Base-by-base conservation (phyloP, 2,888 invertebrate species). In the Fragum fragum region DNA sequence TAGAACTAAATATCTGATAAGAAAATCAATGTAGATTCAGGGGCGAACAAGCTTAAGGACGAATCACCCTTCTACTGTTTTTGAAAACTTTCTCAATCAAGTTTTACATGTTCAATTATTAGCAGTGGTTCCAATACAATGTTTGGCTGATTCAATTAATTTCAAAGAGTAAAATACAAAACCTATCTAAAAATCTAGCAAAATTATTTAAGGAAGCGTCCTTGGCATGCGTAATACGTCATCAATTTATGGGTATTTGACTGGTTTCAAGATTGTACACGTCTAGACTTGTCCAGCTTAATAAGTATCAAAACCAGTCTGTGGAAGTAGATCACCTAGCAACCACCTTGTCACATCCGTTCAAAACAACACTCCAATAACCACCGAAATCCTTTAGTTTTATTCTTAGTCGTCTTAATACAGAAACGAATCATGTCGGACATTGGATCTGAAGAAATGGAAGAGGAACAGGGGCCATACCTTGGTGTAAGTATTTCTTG, bases 401-500 rank as follows among this genome's bases (percentile, higher is more conserved):
- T 72, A 59, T 73, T 42, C 39, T 59, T 26, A 42, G 1, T 14
- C 6, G 28, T 29, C 1, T 26, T 0, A 71, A 53, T 63, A 23
- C 59, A 68, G 57, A 23, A 21, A 5, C 7, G 11, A 57, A 73
- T 28, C 77, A 94, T 94, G 94, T 94, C 94, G 63, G 92, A 93
- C 68, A 85, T 89, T 14, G 94, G 92, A 28, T 94, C 93, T 79
- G 94, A 94, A 81, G 94, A 93, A 70, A 91, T 90, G 88, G 94
- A 94, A 52, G 94, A 93, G 83, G 94, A 94, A 84, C 92, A 92
- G 88, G 93, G 93, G 70, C 90, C 92, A 53, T 91, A 93, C 79
- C 87, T 94, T 59, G 94, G 94, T 57, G 94, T 94, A 89, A 91
- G 91, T 91, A 59, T 16, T 52, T n/a, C 59, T 18, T 75, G 36